These are phyloP conservation scores for Tetheella fluctuosa DNA, from an alignment of 2,888 invertebrate species.

Conservation along the genomic window DNA sequence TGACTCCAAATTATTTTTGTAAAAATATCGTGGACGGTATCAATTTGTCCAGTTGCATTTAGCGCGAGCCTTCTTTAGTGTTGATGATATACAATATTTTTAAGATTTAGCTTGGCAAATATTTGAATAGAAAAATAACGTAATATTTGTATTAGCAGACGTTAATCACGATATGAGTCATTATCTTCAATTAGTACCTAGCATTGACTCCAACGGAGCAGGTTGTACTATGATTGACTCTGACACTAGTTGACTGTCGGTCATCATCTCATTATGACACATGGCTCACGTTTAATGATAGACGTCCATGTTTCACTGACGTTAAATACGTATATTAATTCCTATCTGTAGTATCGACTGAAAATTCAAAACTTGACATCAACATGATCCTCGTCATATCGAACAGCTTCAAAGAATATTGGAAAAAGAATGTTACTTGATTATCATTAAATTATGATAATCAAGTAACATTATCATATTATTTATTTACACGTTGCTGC, in stretches of 20 bases:
- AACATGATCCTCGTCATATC: too few relatives aligned
- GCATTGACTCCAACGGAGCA: not conserved
- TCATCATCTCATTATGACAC: constrained; percentile 49
- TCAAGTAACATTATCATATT: too few relatives aligned
- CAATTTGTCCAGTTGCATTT: not conserved
- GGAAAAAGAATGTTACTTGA: too few relatives aligned
- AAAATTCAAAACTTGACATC: too few relatives aligned
- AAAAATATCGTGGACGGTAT: not conserved
- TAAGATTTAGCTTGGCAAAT: too few relatives aligned
- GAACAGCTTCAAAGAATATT: too few relatives aligned
- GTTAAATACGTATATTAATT: constrained; percentile 19
- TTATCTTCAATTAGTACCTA: constrained; percentile 1
- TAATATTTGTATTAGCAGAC: not conserved
- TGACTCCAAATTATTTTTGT: not conserved
- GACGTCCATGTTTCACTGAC: constrained; percentile 55
- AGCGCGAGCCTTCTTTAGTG: not conserved
- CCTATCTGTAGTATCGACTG: constrained; percentile 8
- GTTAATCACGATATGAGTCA: not conserved
- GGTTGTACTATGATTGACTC: constrained; percentile 26
- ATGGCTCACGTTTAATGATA: constrained; percentile 54
- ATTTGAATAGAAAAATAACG: too few relatives aligned
- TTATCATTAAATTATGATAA: too few relatives aligned
- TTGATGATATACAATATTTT: too few relatives aligned
- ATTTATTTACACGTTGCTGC: too few relatives aligned
- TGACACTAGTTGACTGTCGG: constrained; percentile 41